These are phyloP conservation scores for Lagocephalus sceleratus DNA, from an alignment of 2,797 vertebrate genomes.

Conservation along the genomic window DNA sequence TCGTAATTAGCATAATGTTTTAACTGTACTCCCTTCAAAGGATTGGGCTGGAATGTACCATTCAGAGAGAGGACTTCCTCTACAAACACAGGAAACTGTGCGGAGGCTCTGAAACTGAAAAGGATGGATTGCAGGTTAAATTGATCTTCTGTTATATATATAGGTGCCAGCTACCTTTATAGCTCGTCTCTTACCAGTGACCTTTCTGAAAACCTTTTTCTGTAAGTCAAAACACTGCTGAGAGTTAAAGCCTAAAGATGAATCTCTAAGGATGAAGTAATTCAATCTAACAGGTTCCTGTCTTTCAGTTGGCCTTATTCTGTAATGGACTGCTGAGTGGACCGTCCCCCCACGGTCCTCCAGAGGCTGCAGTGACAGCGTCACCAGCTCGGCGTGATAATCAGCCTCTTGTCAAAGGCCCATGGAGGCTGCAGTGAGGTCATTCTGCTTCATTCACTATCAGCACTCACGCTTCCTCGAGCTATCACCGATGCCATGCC, in stretches of 20 bases:
- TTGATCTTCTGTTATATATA: too few relatives aligned
- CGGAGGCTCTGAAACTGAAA: background rate
- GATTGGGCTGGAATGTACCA: slow-evolving; percentile 35
- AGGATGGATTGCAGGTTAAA: too few relatives aligned
- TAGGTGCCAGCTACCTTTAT: too few relatives aligned
- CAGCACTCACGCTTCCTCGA: slow-evolving; percentile 44
- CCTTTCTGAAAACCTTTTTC: too few relatives aligned
- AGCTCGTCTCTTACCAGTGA: too few relatives aligned
- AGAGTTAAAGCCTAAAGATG: too few relatives aligned
- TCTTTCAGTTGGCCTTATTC: too few relatives aligned
- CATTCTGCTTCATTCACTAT: slow-evolving; percentile 51
- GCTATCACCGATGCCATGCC: slow-evolving; percentile 25
- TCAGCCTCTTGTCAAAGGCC: slow-evolving; percentile 61
- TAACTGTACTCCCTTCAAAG: slow-evolving; percentile 61
- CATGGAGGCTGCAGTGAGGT: slow-evolving; percentile 49
- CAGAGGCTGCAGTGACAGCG: slow-evolving; percentile 48
- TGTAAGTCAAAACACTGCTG: too few relatives aligned
- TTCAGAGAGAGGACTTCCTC: slow-evolving; percentile 32
- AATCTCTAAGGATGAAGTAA: background rate
- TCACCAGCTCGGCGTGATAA: slow-evolving; percentile 63
- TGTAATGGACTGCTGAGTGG: slow-evolving; percentile 24
- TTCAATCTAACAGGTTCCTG: background rate
- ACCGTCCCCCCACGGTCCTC: slow-evolving; percentile 5
- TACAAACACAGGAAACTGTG: slow-evolving; percentile 27
- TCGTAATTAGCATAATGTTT: slow-evolving; percentile 60